Evolutionary conservation across 1,140 invertebrate species (phyloP), one percentile per base, ranked within the genome.

Genomic region (Melanaphis sacchari): DNA sequence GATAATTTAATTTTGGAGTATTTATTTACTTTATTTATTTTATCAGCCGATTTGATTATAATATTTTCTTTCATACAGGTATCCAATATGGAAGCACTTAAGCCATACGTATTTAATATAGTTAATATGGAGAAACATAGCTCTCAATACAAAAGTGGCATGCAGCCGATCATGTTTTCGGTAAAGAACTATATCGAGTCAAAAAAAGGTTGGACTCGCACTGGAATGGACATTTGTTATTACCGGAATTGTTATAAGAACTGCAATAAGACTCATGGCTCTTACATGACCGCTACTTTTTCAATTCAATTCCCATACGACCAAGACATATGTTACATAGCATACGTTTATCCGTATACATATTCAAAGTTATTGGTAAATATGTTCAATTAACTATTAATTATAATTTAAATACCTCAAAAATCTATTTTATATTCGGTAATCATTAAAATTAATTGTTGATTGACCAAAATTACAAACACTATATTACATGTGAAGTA

Each of bases 111-210:
- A 43, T 98, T 99, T 95, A 98, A 99, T 95, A 98, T 99, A 76
- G 96, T 99, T 88, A 99, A 99, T 95, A 98, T 98, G 96, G 97
- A 98, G 94, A 99, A 99, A 95, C 96, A 96, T 36, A 98, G 98
- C 95, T 98, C 97, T 94, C 98, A 98, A 95, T 98, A 98, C 95
- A 98, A 98, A 95, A 97, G 97, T 95, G 98, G 98, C 26, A 98
- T 99, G 98, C 97, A 98, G 95, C 98, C 98, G 52, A 96, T 99
- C n/a, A 95, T 99, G 94, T 99, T 97, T 95, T 98, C 98, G 46
- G 97, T 98, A 11, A 96, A 95, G 91, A 97, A 98, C 94, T 96
- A 97, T 3, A 95, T 96, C 85, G 94, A 96, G 54, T 97, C 97
- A 82, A 96, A 96, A 94, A 95, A 96, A 85, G 96, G 96, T 49